A percentile compares a stretch with the other conserved stretches of the same genome.
Conservation (phyloP, 2,888 invertebrate genomes). For the Limenitis camilla region DNA sequence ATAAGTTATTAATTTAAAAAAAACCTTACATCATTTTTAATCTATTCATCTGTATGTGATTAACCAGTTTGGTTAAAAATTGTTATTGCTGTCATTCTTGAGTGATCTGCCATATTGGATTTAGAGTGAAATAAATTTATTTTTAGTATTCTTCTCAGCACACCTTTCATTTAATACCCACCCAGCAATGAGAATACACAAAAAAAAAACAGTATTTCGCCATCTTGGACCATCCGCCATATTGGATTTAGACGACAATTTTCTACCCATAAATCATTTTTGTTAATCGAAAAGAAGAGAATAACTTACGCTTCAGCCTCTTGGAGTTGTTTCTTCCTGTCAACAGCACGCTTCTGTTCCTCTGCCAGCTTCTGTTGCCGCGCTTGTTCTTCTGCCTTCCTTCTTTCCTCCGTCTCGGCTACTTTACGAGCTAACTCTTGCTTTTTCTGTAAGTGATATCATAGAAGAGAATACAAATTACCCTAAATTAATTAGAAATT, state of each 20-base stretch:
- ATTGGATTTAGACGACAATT: neutral
- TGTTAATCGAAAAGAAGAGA: neutral
- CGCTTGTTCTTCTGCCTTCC: slow-evolving; percentile 52
- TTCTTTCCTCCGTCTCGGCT: slow-evolving; percentile 60
- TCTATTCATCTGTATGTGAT: too few relatives aligned
- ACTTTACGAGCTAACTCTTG: slow-evolving; percentile 55
- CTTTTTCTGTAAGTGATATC: slow-evolving; percentile 40
- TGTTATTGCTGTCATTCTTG: too few relatives aligned
- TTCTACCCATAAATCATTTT: neutral
- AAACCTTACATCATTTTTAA: too few relatives aligned
- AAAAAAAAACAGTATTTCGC: too few relatives aligned
- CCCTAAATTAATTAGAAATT: too few relatives aligned
- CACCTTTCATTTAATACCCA: too few relatives aligned
- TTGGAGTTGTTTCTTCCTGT: slow-evolving; percentile 47
- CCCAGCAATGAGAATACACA: too few relatives aligned
- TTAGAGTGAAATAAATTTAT: too few relatives aligned
- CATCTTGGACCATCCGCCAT: neutral
- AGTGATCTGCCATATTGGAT: too few relatives aligned
- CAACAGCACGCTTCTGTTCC: slow-evolving; percentile 45
- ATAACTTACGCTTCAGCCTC: slow-evolving; percentile 60
- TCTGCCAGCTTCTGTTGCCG: slow-evolving; percentile 48
- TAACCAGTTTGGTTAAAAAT: too few relatives aligned
- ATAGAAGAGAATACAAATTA: too few relatives aligned
- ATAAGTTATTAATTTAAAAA: neutral
- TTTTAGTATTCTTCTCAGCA: too few relatives aligned